Base-by-base conservation (phyloP, 2,888 invertebrate genomes). In the Lampropteryx suffumata region DNA sequence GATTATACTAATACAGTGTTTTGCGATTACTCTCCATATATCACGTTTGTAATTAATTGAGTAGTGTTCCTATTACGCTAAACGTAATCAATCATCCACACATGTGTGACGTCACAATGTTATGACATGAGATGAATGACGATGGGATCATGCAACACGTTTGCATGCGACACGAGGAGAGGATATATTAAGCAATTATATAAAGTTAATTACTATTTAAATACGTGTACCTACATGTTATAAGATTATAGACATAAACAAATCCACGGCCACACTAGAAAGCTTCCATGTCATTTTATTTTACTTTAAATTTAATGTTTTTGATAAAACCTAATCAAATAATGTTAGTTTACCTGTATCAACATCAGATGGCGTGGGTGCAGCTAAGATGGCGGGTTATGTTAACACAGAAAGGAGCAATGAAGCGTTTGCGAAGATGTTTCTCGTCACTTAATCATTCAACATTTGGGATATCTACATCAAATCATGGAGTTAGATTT, bases 381-480 rank as follows among this genome's bases (percentile, higher is more conserved):
- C 67, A 57, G 66, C 64, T 71, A 68, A 67, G 69, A 71, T 71
- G 67, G 55, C 50, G 36, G 37, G 50, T 52, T 39, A 34, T 53
- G 55, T 59, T 42, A 66, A 71, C 65, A 68, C 57, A 59, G 54
- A 62, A 68, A 65, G 65, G 51, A 71, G 75, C 74, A 66, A 61
- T 67, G 53, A 79, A 81, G 80, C 80, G 53, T 48, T 64, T 67
- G 50, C 45, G 64, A 74, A 78, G 69, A 75, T 72, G 67, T 71
- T 76, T 79, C 80, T 69, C 36, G 55, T 73, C 70, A 69, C 59
- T 32, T 47, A 10, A 26, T 43, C 9, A 8, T 37, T 27, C 1
- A 4, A 3, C 17, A 17, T 4, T 17, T 17, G 17, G 4, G 17
- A 17, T 17, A 3, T 2, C 3, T 17, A 4, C 17, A 17, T 17